These are phyloP conservation scores for Cybosia mesomella DNA, from an alignment of 2,888 invertebrate species.

Conservation along the genomic window DNA sequence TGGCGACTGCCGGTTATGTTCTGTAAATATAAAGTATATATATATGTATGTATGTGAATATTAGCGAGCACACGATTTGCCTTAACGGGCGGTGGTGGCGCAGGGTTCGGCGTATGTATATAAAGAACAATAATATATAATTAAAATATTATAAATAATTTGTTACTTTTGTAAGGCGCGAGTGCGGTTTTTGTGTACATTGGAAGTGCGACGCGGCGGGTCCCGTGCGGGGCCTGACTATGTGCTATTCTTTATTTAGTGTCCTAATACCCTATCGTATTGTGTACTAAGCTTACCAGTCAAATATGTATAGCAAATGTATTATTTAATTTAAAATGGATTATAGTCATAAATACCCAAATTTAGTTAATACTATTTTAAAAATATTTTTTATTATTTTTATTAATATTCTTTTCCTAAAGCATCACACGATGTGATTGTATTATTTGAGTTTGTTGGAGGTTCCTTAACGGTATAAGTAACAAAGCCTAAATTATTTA, in stretches of 20 bases:
- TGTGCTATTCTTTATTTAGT: conserved; percentile 84
- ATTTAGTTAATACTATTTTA: conserved; percentile 85
- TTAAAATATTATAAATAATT: conserved; percentile 77
- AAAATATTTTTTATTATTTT: conserved; percentile 72
- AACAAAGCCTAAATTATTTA: conserved; percentile 64
- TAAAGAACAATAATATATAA: conserved; percentile 81
- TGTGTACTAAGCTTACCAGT: conserved; percentile 86
- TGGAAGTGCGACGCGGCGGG: conserved; percentile 62
- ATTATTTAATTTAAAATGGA: conserved; percentile 84
- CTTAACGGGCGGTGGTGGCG: conserved; percentile 73
- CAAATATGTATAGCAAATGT: conserved; percentile 85
- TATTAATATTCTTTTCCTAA: conserved; percentile 72
- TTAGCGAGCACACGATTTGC: conserved; percentile 77
- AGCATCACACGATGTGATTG: conserved; percentile 81
- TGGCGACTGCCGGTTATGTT: conserved; percentile 74
- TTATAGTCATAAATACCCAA: conserved; percentile 87
- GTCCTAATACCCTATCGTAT: conserved; percentile 82
- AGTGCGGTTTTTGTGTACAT: conserved; percentile 74
- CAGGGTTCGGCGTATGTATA: conserved; percentile 79
- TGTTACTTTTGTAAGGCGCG: conserved; percentile 83
- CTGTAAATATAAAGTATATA: conserved; percentile 79
- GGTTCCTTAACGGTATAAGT: conserved; percentile 63
- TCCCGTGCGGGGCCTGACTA: conserved; percentile 61
- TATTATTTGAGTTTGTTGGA: conserved; percentile 73
- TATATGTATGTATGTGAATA: conserved; percentile 62